phyloP scores from a whole-genome alignment of 2,113 vertebrate species.

The Perognathus longimembris region DNA sequence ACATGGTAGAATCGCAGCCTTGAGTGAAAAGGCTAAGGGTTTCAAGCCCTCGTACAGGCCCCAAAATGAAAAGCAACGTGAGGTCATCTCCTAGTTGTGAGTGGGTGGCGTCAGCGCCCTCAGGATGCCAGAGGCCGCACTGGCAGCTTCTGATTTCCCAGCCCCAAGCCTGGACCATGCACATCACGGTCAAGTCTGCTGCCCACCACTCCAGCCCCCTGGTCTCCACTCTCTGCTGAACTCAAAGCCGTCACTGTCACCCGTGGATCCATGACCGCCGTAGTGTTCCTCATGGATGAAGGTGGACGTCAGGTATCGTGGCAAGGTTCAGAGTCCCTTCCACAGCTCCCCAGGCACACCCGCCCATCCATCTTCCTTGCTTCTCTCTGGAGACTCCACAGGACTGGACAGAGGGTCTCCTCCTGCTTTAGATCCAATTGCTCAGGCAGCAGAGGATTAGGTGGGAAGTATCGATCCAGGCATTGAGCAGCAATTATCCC shows the following conservation, averaged over 20 bases:
- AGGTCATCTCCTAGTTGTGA: neutral
- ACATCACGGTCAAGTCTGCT: neutral
- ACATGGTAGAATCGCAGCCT: too few species aligned
- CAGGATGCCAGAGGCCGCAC: too few species aligned
- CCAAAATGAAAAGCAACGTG: neutral
- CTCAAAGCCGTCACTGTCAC: neutral
- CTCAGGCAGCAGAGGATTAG: conserved; percentile 53
- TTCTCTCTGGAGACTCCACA: neutral
- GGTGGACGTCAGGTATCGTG: neutral
- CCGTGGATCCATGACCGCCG: neutral
- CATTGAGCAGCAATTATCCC: conserved; percentile 59
- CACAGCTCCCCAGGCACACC: neutral
- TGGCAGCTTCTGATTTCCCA: neutral
- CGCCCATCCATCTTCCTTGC: conserved; percentile 8
- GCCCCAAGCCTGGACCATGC: too few species aligned
- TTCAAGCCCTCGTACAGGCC: too few species aligned
- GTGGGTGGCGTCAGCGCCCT: neutral
- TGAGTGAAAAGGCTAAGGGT: too few species aligned
- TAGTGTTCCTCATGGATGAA: conserved; percentile 29
- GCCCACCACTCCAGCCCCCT: neutral
- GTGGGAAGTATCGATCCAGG: conserved; percentile 66
- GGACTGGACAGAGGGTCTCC: conserved; percentile 50
- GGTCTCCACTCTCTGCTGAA: neutral
- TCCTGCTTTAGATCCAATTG: conserved; percentile 37
- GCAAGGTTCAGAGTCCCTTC: neutral